These are phyloP conservation scores for Caranx ignobilis DNA, from an alignment of 2,113 vertebrate species.

Conservation along the genomic window DNA sequence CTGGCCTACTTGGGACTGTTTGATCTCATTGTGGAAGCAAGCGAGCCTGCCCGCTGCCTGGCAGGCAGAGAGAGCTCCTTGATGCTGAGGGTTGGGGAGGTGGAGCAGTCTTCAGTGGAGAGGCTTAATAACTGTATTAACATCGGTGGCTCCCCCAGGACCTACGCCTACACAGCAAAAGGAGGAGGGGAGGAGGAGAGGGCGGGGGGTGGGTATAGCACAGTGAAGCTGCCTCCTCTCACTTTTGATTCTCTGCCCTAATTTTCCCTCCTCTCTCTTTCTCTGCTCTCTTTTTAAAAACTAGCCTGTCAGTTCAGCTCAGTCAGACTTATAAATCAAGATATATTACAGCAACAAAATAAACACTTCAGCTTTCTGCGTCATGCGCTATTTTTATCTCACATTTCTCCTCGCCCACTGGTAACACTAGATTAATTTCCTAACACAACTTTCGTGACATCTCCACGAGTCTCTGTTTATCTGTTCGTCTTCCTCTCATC, in stretches of 20 bases:
- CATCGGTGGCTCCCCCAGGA: constrained; percentile 74
- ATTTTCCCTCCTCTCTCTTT: constrained; percentile 39
- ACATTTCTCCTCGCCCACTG: neutral
- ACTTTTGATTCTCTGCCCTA: constrained; percentile 59
- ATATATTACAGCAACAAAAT: neutral
- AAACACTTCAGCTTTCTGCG: neutral
- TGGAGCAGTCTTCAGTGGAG: constrained; percentile 78
- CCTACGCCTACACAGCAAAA: constrained; percentile 57
- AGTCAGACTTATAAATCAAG: constrained; percentile 31
- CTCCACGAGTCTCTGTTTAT: neutral
- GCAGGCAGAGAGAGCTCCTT: constrained; percentile 78
- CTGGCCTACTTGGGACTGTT: constrained; percentile 80
- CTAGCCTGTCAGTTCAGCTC: constrained; percentile 8
- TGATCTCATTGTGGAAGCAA: constrained; percentile 80
- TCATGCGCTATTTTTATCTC: neutral
- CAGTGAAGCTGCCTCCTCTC: constrained; percentile 49
- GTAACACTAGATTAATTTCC: neutral
- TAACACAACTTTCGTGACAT: neutral
- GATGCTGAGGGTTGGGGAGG: constrained; percentile 75
- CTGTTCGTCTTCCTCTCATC: neutral
- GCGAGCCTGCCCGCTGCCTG: constrained; percentile 64
- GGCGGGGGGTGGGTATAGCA: neutral
- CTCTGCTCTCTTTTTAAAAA: neutral
- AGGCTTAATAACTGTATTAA: constrained; percentile 85
- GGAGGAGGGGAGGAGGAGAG: neutral